Conservation (phyloP, 2,113 vertebrate species). For the Oncorhynchus nerka region DNA sequence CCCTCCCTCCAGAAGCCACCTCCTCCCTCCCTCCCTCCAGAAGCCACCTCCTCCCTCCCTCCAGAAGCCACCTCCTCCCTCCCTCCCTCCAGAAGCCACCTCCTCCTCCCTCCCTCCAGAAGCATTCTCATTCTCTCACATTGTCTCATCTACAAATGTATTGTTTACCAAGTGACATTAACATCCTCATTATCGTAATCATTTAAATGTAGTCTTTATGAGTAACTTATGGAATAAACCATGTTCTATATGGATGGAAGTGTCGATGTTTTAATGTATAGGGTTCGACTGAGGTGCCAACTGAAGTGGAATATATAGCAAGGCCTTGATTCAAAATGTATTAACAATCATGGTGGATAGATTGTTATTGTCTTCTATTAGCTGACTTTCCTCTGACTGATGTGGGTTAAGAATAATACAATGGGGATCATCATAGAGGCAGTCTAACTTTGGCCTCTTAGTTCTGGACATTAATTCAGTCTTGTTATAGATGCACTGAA, state of each 20-base stretch:
- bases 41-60: too few relatives aligned
- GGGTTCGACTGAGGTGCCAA: conserved; percentile 25
- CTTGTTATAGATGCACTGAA: conserved; percentile 28
- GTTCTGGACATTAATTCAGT: background rate
- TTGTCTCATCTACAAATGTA: background rate
- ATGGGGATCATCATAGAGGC: background rate
- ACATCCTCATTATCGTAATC: background rate
- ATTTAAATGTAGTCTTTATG: conserved; percentile 18
- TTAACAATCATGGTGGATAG: background rate
- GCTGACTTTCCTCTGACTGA: conserved; percentile 7
- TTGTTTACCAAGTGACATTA: conserved; percentile 23
- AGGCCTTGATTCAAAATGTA: background rate
- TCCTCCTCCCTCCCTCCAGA: conserved; percentile 35
- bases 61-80: too few relatives aligned
- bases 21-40: too few relatives aligned
- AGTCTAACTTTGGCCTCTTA: conserved; percentile 10
- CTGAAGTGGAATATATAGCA: conserved; percentile 2
- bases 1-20: too few relatives aligned
- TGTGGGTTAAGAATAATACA: background rate
- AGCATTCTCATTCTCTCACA: conserved; percentile 44
- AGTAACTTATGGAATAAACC: conserved; percentile 18
- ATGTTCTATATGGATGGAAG: too few relatives aligned
- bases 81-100: too few relatives aligned
- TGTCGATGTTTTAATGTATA: conserved; percentile 26
- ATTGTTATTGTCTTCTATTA: background rate